Evolutionary conservation across 1,140 invertebrate species (phyloP), one percentile per base, ranked within the genome.

Genomic region (Capitella teleta): DNA sequence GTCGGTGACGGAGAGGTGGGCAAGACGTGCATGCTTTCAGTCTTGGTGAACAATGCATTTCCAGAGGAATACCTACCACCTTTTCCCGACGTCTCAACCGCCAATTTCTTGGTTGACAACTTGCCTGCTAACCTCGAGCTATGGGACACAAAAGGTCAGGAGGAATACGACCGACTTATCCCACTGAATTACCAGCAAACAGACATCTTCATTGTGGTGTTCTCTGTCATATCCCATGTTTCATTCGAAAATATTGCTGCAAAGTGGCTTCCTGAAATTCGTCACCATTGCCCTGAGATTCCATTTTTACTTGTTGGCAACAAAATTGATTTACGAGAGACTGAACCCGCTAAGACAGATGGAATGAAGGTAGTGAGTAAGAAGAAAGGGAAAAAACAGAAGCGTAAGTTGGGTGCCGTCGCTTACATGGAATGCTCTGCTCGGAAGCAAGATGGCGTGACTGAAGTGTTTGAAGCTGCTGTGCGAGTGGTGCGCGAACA

Each of bases 141-240:
- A 60, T 98, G 93, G 93, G 94, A 98, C 81, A 98, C 94, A 54
- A 93, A 93, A 58, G 93, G 94, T 40, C 93, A 98, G 76, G 93
- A 98, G 74, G 93, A 98, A 72, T 97, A 98, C 72, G 93, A 97
- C 74, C 81, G 93, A 70, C 79, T 98, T 61, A 81, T 93, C 72
- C 93, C 94, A 41, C 74, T 97, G 26, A 92, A 87, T 40, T 97
- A 97, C 74, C 91, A 92, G 12, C 91, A 96, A 73, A 96, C 92
- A 44, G 92, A 98, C 48, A 53, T 68, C 24, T 47, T 62, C 23
- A 54, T 63, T 18, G 49, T 62, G 40, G 59, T 57, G 42, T 63
- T 63, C 46, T 53, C 60, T 36, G 47, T 62, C 18, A 54, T 61
- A 45, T 55, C 42, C 26, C 28, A 47, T 12, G 37, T 88, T 14